Evolutionary conservation across 2,888 invertebrate species (phyloP), one percentile per base, ranked within the genome.

Genomic region (Lasioglossum oenotherae): DNA sequence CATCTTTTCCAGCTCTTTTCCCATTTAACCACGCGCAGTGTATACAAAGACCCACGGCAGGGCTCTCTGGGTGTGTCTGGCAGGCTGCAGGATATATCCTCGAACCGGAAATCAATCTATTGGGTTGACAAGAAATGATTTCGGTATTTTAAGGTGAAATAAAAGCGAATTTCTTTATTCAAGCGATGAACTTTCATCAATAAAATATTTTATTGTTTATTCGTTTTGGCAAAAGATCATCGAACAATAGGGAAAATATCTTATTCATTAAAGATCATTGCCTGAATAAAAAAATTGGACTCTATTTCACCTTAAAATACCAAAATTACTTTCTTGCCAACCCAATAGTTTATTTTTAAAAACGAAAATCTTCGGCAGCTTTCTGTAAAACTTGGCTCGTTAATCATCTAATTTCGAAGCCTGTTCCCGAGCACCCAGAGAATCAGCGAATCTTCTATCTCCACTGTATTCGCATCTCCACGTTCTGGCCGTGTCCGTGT

Each of bases 361-460:
- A 64, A 31, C 5, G 16, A 31, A 16, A 64, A 27, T 27, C 27
- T 12, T 27, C n/a, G 57, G n/a, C 14, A 27, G 60, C 27, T 64
- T 31, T 53, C 23, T 23, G 31, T 5, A 14, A 14, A 27, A 16
- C 5, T 31, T 16, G 16, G 16, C 60, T 27, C 2, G 6, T 16
- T 14, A 16, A 64, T 14, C 4, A 5, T 6, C 16, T 64, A 44
- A 16, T 6, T 6, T 64, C 16, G 10, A 5, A 16, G 14, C 19
- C 8, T 19, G 44, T 77, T 74, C n/a, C 35, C 44, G 60, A 80
- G 41, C 71, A 75, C 71, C 46, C 82, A 16, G 75, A 80, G 82
- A 46, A 75, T 71, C 41, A 46, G 38, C 49, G 72, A 73, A 46
- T 69, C n/a, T 69, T 77, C 35, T n/a, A 1, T 41, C 19, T 23